Conservation (phyloP, 2,797 vertebrate species). For the Silurus lanzhouensis region DNA sequence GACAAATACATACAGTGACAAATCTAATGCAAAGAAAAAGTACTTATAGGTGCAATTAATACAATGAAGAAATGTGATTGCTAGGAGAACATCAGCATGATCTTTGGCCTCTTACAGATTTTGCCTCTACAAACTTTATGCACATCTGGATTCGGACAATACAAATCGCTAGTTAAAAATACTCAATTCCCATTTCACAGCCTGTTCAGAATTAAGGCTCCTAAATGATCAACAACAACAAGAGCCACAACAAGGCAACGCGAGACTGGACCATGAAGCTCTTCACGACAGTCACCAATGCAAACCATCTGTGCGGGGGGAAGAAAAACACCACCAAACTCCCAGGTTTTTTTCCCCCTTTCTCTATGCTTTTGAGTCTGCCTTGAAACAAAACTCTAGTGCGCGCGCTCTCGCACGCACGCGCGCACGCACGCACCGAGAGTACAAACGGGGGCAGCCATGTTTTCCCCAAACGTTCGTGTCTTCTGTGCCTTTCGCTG, state of each 20-base stretch:
- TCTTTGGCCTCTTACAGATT: slow-evolving; percentile 69
- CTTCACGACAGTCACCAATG: slow-evolving; percentile 57
- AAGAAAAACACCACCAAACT: slow-evolving; percentile 56
- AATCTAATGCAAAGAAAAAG: background rate
- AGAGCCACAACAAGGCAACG: slow-evolving; percentile 53
- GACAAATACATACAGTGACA: background rate
- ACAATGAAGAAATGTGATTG: background rate
- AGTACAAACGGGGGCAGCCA: slow-evolving; percentile 52
- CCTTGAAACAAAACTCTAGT: slow-evolving; percentile 32
- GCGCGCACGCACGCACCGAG: slow-evolving; percentile 12
- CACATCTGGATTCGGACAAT: slow-evolving; percentile 49
- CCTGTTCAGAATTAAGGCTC: slow-evolving; percentile 48
- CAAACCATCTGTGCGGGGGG: slow-evolving; percentile 41
- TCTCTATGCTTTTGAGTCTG: background rate
- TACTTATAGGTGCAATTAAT: background rate
- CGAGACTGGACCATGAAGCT: slow-evolving; percentile 53
- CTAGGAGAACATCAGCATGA: slow-evolving; percentile 42
- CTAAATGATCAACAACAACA: slow-evolving; percentile 45
- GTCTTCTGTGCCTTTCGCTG: slow-evolving; percentile 39
- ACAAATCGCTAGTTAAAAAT: slow-evolving; percentile 33
- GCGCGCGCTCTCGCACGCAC: slow-evolving; percentile 12
- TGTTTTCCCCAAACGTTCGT: slow-evolving; percentile 47
- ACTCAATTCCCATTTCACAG: slow-evolving; percentile 38
- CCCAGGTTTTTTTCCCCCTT: slow-evolving; percentile 11
- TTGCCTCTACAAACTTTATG: slow-evolving; percentile 22